A percentile compares a stretch with the other conserved stretches of the same genome.
Evolutionary conservation across 1,140 invertebrate genomes (phyloP).

Genomic region (Drosophila burlai): DNA sequence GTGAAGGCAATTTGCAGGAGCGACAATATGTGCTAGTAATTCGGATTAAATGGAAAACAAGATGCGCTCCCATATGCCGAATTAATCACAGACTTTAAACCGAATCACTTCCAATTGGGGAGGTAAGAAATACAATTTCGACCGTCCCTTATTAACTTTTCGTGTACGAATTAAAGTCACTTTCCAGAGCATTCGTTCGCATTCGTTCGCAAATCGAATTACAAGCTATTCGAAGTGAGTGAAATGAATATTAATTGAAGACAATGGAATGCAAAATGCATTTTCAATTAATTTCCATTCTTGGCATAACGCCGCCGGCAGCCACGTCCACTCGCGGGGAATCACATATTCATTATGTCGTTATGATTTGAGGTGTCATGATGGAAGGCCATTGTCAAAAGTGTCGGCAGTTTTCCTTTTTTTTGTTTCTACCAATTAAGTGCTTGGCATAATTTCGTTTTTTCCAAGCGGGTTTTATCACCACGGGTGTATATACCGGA

Average conservation of each 20-base stretch:
- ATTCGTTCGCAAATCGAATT: conserved; percentile 42
- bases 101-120: neutral
- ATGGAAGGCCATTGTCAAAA: conserved; percentile 65
- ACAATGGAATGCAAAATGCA: conserved; percentile 76
- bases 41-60: conserved; percentile 41
- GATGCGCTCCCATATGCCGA: neutral
- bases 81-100: conserved; percentile 21
- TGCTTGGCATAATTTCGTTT: conserved; percentile 48
- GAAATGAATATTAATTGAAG: conserved; percentile 80
- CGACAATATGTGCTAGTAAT: conserved; percentile 23
- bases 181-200: neutral
- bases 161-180: conserved; percentile 18
- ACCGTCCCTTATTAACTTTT: conserved; percentile 2
- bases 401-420: conserved; percentile 40
- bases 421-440: conserved; percentile 62
- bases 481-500: conserved; percentile 3
- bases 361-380: conserved; percentile 80
- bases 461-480: conserved; percentile 36
- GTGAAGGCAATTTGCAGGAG: conserved; percentile 33
- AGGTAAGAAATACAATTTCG: conserved; percentile 25
- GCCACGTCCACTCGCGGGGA: conserved; percentile 20
- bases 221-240: conserved; percentile 56
- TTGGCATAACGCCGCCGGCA: conserved; percentile 31
- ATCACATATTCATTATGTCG: conserved; percentile 61
- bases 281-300: conserved; percentile 81